phyloP scores from a whole-genome alignment of 1,140 invertebrate genomes.

The Sycobia sp. region DNA sequence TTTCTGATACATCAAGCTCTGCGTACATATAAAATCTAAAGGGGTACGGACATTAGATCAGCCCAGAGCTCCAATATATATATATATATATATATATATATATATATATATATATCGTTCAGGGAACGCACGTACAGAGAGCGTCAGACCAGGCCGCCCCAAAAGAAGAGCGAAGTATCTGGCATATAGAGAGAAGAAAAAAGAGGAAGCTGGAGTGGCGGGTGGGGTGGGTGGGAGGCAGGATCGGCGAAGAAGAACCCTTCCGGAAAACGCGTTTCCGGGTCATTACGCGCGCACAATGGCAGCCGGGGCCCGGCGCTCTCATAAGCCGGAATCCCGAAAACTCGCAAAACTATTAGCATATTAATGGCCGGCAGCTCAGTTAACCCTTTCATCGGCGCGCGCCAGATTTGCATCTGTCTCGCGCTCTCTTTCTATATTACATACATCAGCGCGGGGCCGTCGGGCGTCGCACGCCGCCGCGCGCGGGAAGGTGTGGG shows the following conservation, averaged over 20 bases:
- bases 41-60: no score
- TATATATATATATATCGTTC: no score
- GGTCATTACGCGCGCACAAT: slow-evolving; percentile 61
- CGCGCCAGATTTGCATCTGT: slow-evolving; percentile 60
- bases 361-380: slow-evolving; percentile 63
- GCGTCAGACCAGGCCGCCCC: no score
- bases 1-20: no score
- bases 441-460: no score
- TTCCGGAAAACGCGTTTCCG: slow-evolving; percentile 62
- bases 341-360: slow-evolving; percentile 63
- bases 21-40: no score
- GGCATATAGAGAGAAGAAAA: no score
- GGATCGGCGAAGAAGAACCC: slow-evolving; percentile 43
- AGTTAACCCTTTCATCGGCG: slow-evolving; percentile 63
- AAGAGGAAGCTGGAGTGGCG: neutral
- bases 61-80: no score
- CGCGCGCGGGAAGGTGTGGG: neutral
- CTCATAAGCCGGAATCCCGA: slow-evolving; percentile 56
- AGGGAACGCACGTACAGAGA: no score
- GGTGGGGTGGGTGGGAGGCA: neutral
- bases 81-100: no score
- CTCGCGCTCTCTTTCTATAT: slow-evolving; percentile 37
- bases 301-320: neutral
- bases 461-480: neutral
- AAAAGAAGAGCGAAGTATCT: no score